A percentile compares a stretch with the other conserved stretches of the same genome.
These are phyloP conservation scores for Andrena trimmerana DNA, from an alignment of 2,888 invertebrate genomes.

Conservation along the genomic window DNA sequence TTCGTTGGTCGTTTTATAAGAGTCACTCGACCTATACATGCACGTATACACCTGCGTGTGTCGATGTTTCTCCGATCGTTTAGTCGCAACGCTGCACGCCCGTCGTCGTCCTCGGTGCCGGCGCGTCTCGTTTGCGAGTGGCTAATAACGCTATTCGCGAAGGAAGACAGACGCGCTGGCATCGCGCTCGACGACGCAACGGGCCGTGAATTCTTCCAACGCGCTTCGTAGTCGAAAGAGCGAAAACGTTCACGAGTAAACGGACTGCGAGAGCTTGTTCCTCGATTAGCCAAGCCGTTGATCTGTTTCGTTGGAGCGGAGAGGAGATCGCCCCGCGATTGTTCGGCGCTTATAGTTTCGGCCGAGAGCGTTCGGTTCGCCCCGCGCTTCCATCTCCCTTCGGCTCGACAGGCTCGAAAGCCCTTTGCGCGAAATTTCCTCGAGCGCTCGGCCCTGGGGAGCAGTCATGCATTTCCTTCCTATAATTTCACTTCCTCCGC, in stretches of 20 bases:
- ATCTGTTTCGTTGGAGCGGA: constrained; percentile 13
- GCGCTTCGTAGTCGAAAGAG: constrained; percentile 38
- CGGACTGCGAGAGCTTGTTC: constrained; percentile 30
- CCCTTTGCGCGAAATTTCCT: constrained; percentile 5
- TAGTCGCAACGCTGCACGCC: constrained; percentile 43
- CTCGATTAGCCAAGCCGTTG: background rate
- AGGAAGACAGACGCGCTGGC: background rate
- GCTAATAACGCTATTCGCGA: no score
- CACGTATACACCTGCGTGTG: constrained; percentile 31
- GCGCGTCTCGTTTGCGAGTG: background rate
- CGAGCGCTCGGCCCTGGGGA: background rate
- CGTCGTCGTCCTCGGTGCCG: constrained; percentile 28
- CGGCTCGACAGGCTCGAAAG: constrained; percentile 6
- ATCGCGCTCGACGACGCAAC: constrained; percentile 18
- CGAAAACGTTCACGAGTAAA: constrained; percentile 28
- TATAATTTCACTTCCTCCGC: constrained; percentile 16
- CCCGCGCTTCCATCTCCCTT: constrained; percentile 4
- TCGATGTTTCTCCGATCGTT: constrained; percentile 60
- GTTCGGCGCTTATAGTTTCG: constrained; percentile 15
- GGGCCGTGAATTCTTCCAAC: constrained; percentile 27
- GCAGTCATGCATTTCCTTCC: constrained; percentile 24
- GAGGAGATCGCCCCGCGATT: constrained; percentile 19
- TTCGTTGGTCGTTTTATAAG: background rate
- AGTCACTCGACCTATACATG: constrained; percentile 3
- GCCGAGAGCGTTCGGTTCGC: background rate